A percentile compares a stretch with the other conserved stretches of the same genome.
Conservation (phyloP, 1,140 invertebrate genomes). For the Hycleus phaleratus region DNA sequence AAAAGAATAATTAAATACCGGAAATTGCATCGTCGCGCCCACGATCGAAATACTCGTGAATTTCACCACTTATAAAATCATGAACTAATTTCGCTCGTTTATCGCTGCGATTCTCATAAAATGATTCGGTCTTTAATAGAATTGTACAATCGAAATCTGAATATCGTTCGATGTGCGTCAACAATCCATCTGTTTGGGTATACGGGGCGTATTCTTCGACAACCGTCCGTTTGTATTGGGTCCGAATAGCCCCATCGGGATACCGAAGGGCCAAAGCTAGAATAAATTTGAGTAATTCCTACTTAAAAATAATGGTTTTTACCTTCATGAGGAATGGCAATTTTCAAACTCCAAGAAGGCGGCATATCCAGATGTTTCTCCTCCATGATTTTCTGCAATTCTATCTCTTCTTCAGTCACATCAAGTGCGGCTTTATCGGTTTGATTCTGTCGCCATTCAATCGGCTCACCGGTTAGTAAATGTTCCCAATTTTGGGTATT, state of each 20-base stretch:
- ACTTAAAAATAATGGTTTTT: background rate
- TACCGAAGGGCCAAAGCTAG: constrained; percentile 66
- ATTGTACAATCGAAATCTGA: constrained; percentile 58
- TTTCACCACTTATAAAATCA: constrained; percentile 48
- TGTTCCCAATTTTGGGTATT: constrained; percentile 60
- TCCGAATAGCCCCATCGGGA: constrained; percentile 61
- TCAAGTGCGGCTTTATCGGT: constrained; percentile 34
- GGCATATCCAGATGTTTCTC: constrained; percentile 77
- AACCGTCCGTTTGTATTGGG: constrained; percentile 66
- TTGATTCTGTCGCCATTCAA: constrained; percentile 37
- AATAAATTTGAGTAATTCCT: background rate
- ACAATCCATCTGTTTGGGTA: constrained; percentile 59
- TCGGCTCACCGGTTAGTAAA: constrained; percentile 58
- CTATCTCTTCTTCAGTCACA: constrained; percentile 43
- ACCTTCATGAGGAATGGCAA: constrained; percentile 61
- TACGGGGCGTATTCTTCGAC: constrained; percentile 74
- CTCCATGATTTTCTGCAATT: constrained; percentile 41
- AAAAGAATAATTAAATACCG: constrained; percentile 41
- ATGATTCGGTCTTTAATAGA: constrained; percentile 52
- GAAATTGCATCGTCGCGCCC: constrained; percentile 62
- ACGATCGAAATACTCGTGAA: constrained; percentile 58
- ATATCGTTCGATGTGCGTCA: constrained; percentile 60
- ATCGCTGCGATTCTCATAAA: constrained; percentile 63
- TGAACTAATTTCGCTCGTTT: constrained; percentile 52
- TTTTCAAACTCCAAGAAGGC: constrained; percentile 63